A percentile compares a stretch with the other conserved stretches of the same genome.
phyloP scores from a whole-genome alignment of 2,113 vertebrate species.

The Naja naja region DNA sequence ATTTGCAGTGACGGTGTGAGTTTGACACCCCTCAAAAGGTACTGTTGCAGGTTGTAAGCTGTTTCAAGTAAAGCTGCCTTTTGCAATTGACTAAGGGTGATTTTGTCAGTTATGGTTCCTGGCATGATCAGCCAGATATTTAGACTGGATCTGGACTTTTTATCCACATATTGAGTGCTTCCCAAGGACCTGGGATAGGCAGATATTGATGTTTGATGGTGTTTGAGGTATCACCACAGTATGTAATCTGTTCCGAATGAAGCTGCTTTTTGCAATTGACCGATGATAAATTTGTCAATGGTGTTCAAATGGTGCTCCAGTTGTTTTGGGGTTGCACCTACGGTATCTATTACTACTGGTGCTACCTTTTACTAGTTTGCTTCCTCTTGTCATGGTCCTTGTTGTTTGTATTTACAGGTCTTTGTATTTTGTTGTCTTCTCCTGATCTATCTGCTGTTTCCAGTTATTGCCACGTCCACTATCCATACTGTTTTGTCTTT shows the following conservation, averaged over 20 bases:
- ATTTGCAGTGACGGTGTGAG: too few species aligned
- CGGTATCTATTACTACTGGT: neutral
- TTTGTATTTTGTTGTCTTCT: neutral
- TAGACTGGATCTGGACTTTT: neutral
- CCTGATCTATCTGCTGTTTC: neutral
- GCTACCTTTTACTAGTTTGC: too few species aligned
- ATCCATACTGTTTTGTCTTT: neutral
- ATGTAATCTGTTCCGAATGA: neutral
- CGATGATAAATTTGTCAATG: neutral
- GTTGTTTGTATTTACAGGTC: neutral
- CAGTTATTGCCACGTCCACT: neutral
- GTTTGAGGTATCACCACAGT: neutral
- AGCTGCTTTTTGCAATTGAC: neutral
- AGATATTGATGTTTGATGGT: neutral
- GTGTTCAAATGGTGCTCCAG: neutral
- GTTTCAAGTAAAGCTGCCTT: neutral
- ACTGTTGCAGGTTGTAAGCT: neutral
- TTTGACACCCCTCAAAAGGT: neutral
- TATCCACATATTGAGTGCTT: neutral
- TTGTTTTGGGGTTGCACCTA: neutral
- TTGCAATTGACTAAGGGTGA: neutral
- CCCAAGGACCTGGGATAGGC: neutral
- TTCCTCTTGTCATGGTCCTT: neutral
- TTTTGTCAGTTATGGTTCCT: neutral
- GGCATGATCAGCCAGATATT: neutral